Percentiles rank a stretch among this genome's conserved stretches.
These are phyloP conservation scores for Desoria tigrina DNA, from an alignment of 2,888 invertebrate genomes.

Conservation along the genomic window DNA sequence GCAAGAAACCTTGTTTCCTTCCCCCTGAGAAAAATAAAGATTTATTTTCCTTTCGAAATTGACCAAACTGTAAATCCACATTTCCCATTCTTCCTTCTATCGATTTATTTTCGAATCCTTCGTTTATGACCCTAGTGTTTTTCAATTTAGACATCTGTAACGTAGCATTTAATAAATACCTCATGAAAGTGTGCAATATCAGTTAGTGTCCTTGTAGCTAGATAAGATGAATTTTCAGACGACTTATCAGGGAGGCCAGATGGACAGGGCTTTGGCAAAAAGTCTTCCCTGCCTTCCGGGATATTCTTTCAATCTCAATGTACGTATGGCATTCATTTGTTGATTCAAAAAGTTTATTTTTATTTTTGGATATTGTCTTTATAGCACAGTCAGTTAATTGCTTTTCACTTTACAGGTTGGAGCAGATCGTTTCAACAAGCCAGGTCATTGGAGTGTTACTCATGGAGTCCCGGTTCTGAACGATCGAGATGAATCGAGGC, in stretches of 20 bases:
- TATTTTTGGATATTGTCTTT: neutral
- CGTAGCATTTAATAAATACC: no score
- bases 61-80: no score
- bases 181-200: no score
- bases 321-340: conserved; percentile 58
- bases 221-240: conserved; percentile 37
- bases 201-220: no score
- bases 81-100: no score
- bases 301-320: conserved; percentile 68
- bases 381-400: conserved; percentile 12
- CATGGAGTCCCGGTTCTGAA: conserved; percentile 65
- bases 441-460: conserved; percentile 64
- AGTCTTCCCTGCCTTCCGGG: conserved; percentile 72
- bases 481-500: conserved; percentile 59
- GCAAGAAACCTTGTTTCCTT: no score
- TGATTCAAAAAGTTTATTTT: neutral
- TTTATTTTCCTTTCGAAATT: no score
- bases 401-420: conserved; percentile 61
- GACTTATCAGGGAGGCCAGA: conserved; percentile 37
- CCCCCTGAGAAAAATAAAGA: no score
- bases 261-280: conserved; percentile 46
- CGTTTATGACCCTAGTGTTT: neutral
- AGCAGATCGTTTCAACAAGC: conserved; percentile 65
- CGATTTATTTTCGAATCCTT: neutral
- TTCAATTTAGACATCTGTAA: no score